Conservation (phyloP, 2,888 invertebrate genomes). For the Plusia festucae region DNA sequence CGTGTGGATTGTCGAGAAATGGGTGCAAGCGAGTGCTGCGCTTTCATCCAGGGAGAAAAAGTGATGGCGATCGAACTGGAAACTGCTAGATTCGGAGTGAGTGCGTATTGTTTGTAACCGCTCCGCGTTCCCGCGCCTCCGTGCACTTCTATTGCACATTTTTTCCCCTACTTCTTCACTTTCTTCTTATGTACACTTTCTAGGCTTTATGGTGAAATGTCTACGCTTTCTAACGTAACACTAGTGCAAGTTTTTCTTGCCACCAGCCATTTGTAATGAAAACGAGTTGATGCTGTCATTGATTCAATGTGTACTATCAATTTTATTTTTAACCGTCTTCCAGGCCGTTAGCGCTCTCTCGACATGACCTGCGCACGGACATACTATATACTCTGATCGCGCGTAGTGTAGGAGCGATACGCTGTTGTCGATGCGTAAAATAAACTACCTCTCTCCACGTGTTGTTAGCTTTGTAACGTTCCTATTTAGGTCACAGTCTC, state of each 20-base stretch:
- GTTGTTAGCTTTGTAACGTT: constrained; percentile 70
- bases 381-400: constrained; percentile 22
- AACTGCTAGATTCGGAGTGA: constrained; percentile 74
- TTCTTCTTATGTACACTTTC: constrained; percentile 88
- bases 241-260: constrained; percentile 87
- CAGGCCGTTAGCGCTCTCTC: constrained; percentile 34
- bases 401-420: constrained; percentile 38
- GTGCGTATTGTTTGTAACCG: constrained; percentile 71
- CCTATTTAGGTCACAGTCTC: constrained; percentile 82
- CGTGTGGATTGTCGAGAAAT: constrained; percentile 78
- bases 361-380: constrained; percentile 39
- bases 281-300: constrained; percentile 81
- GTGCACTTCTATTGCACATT: constrained; percentile 78
- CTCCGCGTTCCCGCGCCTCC: constrained; percentile 72
- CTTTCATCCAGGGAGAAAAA: constrained; percentile 83
- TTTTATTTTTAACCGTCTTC: constrained; percentile 49
- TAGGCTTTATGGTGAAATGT: constrained; percentile 87
- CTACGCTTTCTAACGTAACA: constrained; percentile 87
- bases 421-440: constrained; percentile 63
- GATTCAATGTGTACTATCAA: constrained; percentile 57
- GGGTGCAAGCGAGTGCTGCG: constrained; percentile 76
- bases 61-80: constrained; percentile 80
- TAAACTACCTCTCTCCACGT: constrained; percentile 72
- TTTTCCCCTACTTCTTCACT: constrained; percentile 87
- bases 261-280: constrained; percentile 81